Evolutionary conservation across 2,888 invertebrate genomes (phyloP).

Genomic region (Cyclophora albipunctata): DNA sequence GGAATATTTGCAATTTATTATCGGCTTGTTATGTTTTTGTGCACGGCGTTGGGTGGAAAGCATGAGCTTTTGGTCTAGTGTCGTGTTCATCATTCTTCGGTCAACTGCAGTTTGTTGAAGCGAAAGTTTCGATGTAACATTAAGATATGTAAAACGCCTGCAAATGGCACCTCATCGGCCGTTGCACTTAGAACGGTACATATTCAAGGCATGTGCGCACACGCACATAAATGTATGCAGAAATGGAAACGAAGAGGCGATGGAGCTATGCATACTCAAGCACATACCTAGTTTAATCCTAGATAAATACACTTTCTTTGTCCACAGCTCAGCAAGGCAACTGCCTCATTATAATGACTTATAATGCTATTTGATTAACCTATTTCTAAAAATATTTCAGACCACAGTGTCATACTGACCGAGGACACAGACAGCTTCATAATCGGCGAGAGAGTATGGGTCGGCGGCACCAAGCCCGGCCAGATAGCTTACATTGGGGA

Average conservation of each 20-base stretch:
- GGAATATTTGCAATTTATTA: slow-evolving; percentile 17
- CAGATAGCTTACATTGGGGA: slow-evolving; percentile 95
- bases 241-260: slow-evolving; percentile 36
- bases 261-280: slow-evolving; percentile 47
- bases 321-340: background rate
- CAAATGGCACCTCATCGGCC: slow-evolving; percentile 47
- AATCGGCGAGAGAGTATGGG: slow-evolving; percentile 96
- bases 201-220: slow-evolving; percentile 51
- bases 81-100: slow-evolving; percentile 28
- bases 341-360: background rate
- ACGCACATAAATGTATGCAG: slow-evolving; percentile 40
- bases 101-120: slow-evolving; percentile 72
- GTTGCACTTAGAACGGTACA: slow-evolving; percentile 58
- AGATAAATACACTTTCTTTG: slow-evolving; percentile 25
- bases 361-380: background rate
- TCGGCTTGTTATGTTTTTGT: slow-evolving; percentile 32
- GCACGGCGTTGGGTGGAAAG: slow-evolving; percentile 34
- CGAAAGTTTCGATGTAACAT: slow-evolving; percentile 51
- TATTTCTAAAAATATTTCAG: slow-evolving; percentile 61
- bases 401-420: slow-evolving; percentile 88
- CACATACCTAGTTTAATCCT: slow-evolving; percentile 33
- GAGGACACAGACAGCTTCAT: slow-evolving; percentile 96
- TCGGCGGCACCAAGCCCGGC: slow-evolving; percentile 93
- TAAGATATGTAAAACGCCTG: slow-evolving; percentile 53
- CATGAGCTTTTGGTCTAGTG: slow-evolving; percentile 33